phyloP scores from a whole-genome alignment of 2,797 vertebrate species.

The Sebastiscus albofasciatus region DNA sequence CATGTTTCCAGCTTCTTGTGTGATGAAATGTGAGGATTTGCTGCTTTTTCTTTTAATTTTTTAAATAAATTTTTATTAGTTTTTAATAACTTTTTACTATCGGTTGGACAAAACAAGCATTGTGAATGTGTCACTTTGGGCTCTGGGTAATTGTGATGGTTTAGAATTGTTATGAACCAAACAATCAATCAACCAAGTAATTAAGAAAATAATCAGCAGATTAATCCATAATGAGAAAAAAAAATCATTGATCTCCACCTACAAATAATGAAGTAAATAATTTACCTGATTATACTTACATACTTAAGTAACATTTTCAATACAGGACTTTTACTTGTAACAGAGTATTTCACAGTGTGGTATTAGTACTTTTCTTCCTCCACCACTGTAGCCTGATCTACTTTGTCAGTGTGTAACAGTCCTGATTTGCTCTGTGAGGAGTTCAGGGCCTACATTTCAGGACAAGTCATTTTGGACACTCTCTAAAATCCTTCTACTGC shows the following conservation, averaged over 20 bases:
- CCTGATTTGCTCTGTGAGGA: not conserved
- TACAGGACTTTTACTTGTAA: too few relatives aligned
- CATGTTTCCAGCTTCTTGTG: not conserved
- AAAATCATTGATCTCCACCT: not conserved
- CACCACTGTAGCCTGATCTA: not conserved
- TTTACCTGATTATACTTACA: not conserved
- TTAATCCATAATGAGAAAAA: too few relatives aligned
- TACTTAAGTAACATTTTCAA: not conserved
- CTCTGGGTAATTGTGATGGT: not conserved
- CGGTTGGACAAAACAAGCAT: not conserved
- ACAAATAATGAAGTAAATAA: not conserved
- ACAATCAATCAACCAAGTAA: too few relatives aligned
- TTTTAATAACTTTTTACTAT: not conserved
- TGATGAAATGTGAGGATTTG: not conserved
- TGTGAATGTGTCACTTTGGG: not conserved
- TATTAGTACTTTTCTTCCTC: not conserved
- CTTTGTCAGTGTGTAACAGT: not conserved
- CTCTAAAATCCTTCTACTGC: conserved; percentile 50
- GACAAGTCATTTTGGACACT: conserved; percentile 39
- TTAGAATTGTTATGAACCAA: not conserved
- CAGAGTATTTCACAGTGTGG: too few relatives aligned
- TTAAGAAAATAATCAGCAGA: too few relatives aligned
- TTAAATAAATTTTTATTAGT: not conserved
- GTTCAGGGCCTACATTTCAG: conserved; percentile 48
- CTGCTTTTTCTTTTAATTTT: not conserved